Conservation (phyloP, 1,140 invertebrate species). For the Drosophila serrata region DNA sequence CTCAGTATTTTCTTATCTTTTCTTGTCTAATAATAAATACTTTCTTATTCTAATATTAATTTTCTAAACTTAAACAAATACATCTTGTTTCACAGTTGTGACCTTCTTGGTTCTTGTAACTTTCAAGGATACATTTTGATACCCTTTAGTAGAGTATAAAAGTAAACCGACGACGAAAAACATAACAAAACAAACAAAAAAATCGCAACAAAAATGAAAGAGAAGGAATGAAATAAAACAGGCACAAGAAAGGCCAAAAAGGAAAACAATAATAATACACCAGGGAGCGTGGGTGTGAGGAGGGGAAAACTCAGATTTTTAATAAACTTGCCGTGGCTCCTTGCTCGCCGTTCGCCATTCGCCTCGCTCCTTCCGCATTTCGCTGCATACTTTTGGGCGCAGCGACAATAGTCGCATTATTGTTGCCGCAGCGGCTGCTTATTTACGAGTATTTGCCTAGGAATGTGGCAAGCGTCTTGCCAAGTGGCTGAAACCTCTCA, state of each 20-base stretch:
- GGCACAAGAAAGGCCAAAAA: constrained; percentile 29
- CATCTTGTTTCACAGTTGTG: no score
- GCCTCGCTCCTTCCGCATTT: constrained; percentile 33
- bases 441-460: constrained; percentile 76
- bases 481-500: constrained; percentile 52
- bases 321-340: constrained; percentile 70
- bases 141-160: constrained; percentile 19
- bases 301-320: constrained; percentile 66
- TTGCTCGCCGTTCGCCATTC: constrained; percentile 20
- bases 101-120: no score
- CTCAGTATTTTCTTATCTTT: no score
- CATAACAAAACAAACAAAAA: constrained; percentile 10
- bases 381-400: constrained; percentile 63
- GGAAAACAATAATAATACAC: constrained; percentile 69
- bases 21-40: no score
- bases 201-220: constrained; percentile 38
- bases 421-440: constrained; percentile 49
- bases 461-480: constrained; percentile 75
- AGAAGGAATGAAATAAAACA: constrained; percentile 46
- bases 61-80: no score
- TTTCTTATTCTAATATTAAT: no score
- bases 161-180: constrained; percentile 33
- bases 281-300: constrained; percentile 20
- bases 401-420: constrained; percentile 50
- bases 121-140: background rate